Evolutionary conservation across 2,797 vertebrate species (phyloP).

Genomic region (Pantherophis alleghaniensis): DNA sequence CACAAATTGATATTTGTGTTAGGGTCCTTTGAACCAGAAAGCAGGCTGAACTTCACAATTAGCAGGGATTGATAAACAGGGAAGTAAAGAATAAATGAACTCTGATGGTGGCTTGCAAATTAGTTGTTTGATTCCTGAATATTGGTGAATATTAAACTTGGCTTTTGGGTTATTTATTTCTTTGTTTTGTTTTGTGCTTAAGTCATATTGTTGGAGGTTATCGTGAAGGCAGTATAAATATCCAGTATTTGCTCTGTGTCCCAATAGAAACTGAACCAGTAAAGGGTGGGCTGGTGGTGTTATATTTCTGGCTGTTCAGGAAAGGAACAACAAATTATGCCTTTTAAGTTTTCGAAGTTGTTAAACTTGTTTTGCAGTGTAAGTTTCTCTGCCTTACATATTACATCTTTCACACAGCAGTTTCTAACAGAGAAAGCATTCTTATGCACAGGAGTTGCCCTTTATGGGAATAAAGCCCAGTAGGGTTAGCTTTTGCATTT

Average conservation of each 20-base stretch:
- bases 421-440: constrained; percentile 13
- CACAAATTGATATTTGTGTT: background rate
- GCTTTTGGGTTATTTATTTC: background rate
- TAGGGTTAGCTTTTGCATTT: constrained; percentile 47
- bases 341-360: constrained; percentile 13
- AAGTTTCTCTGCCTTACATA: background rate
- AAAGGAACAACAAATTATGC: background rate
- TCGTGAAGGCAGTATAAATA: background rate
- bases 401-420: constrained; percentile 31
- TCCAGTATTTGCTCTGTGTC: background rate
- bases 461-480: constrained; percentile 12
- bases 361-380: constrained; percentile 10
- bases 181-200: background rate
- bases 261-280: background rate
- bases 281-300: background rate
- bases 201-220: background rate
- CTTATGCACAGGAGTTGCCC: constrained; percentile 3
- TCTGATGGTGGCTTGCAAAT: background rate
- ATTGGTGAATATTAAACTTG: background rate
- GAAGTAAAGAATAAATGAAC: background rate
- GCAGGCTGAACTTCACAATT: background rate
- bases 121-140: background rate
- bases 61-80: background rate
- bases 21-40: background rate
- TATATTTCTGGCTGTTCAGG: background rate